A percentile compares a stretch with the other conserved stretches of the same genome.
Evolutionary conservation across 2,113 vertebrate species (phyloP).

Genomic region (Rafetus swinhoei): DNA sequence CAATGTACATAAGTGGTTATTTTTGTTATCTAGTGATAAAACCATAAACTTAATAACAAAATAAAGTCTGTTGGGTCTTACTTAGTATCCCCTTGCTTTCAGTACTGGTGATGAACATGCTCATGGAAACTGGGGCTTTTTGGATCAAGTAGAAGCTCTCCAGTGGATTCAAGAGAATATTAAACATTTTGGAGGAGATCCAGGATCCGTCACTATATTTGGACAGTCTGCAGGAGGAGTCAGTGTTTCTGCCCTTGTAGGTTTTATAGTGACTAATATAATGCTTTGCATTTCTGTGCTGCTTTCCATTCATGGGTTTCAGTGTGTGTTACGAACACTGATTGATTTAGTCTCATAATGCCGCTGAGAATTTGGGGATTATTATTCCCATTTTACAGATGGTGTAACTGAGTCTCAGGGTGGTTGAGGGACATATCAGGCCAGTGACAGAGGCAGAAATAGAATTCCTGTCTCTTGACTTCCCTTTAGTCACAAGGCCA

Average conservation of each 20-base stretch:
- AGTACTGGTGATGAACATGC: constrained; percentile 89
- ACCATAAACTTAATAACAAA: not conserved
- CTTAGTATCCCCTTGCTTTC: not conserved
- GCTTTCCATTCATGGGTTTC: not conserved
- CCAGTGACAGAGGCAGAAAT: not conserved
- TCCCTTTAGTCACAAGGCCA: not conserved
- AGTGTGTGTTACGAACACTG: not conserved
- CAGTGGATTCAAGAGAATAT: constrained; percentile 91
- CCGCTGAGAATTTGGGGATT: not conserved
- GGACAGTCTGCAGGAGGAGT: constrained; percentile 89
- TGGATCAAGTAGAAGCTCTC: constrained; percentile 91
- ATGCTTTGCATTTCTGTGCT: not conserved
- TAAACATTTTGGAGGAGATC: constrained; percentile 87
- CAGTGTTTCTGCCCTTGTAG: constrained; percentile 87
- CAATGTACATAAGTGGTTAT: not conserved
- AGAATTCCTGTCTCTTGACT: not conserved
- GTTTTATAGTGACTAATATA: not conserved
- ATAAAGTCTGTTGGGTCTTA: not conserved
- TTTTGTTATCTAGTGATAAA: not conserved
- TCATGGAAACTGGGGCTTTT: constrained; percentile 86
- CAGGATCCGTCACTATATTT: constrained; percentile 86
- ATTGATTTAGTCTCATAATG: not conserved
- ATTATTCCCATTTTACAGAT: not conserved
- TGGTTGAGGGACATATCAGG: not conserved
- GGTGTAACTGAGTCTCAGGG: not conserved